These are phyloP conservation scores for Drosophila nigrodunni DNA, from an alignment of 1,140 invertebrate genomes.

Conservation along the genomic window DNA sequence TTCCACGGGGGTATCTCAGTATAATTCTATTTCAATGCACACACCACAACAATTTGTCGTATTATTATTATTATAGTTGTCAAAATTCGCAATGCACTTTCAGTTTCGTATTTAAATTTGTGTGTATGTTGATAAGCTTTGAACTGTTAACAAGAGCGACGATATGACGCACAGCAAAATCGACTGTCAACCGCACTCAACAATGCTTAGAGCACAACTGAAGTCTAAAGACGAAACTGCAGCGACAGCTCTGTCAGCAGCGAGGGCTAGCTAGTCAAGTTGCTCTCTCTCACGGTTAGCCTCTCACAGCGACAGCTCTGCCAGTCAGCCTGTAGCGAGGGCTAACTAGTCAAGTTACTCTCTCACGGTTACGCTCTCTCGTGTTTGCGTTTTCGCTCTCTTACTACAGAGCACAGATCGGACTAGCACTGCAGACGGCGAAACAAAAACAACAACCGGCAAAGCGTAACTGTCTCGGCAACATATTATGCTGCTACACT, in stretches of 20 bases:
- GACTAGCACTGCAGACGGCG: conserved; percentile 12
- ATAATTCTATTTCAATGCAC: conserved; percentile 2
- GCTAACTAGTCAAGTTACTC: conserved; percentile 18
- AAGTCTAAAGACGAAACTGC: conserved; percentile 22
- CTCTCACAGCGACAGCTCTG: neutral
- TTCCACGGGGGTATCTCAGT: neutral
- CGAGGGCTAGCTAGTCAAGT: conserved; percentile 44
- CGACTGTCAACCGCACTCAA: conserved; percentile 54
- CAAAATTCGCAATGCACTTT: conserved; percentile 50
- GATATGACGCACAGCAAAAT: neutral
- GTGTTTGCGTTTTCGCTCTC: neutral
- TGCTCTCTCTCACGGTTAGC: no score
- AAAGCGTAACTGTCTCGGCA: conserved; percentile 10
- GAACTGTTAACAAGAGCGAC: conserved; percentile 1
- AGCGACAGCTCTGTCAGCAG: conserved; percentile 32
- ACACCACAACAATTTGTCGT: conserved; percentile 29
- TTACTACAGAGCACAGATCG: conserved; percentile 16
- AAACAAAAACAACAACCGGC: conserved; percentile 40
- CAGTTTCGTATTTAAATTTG: conserved; percentile 40
- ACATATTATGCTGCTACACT: conserved; percentile 34
- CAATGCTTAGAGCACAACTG: conserved; percentile 54
- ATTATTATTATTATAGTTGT: conserved; percentile 8
- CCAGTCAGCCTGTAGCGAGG: conserved; percentile 18
- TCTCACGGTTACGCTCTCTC: neutral
- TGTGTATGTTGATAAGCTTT: conserved; percentile 26